Base-by-base conservation (phyloP, 2,888 invertebrate species). In the Drosophila quinaria region DNA sequence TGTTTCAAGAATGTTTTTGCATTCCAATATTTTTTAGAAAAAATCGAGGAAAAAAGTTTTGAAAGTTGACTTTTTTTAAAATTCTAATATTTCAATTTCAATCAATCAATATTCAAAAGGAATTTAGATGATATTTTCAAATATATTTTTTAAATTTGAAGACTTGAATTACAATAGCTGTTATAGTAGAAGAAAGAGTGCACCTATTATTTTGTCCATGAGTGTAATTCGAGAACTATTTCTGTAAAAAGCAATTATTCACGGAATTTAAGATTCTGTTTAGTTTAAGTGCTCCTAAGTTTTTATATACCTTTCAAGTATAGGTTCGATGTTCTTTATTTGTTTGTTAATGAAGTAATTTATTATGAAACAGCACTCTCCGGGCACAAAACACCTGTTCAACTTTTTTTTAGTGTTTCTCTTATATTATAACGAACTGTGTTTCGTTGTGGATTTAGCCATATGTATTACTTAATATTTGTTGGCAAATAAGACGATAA, bases 381-480 rank as follows among this genome's bases (percentile, higher is more conserved):
- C 9, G 15, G 31, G 1, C 13, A 8, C 51, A 35, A 3, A 75
- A 71, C 75, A 75, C 67, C 75, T 75, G 75, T 75, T 60, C 46
- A 76, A 66, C 55, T 52, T 52, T 41, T 41, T 22, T 35, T 44
- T 17, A 19, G 29, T 63, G 29, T 35, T 72, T 66, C 49, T 19
- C 11, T 17, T 39, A 4, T 22, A 37, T 13, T 59, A 22, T 60
- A 65, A 50, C 29, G 31, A 52, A 35, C 44, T 39, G 3, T 37
- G 39, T 25, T 47, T 35, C 58, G 52, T 41, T 67, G 15, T 47
- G n/a, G 29, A 46, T 51, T 47, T 47, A 41, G 25, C 50, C 61
- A 62, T 11, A 54, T 55, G 46, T 72, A 72, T 76, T 77, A 72
- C 62, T 44, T 72, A 68, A 76, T 72, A 68, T 68, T 59, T 65